Percentiles rank a stretch among this genome's conserved stretches.
Conservation (phyloP, 2,113 vertebrate species). For the Oophaga pumilio region DNA sequence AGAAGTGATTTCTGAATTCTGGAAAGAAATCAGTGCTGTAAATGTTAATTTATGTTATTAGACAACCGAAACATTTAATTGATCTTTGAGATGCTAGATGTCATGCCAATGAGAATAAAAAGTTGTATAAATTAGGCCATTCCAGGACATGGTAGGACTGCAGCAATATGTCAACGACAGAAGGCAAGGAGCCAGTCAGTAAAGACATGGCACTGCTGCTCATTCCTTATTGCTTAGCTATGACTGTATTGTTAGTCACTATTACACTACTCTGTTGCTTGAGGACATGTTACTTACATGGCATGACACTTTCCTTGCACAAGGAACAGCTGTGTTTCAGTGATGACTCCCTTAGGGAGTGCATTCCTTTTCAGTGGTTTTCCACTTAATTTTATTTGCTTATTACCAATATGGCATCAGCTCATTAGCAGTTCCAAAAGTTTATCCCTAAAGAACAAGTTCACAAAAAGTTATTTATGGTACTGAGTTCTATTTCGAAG, state of each 20-base stretch:
- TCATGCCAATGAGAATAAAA: neutral
- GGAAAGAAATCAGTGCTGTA: neutral
- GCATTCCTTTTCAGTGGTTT: slow-evolving; percentile 39
- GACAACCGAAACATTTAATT: neutral
- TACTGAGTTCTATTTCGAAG: neutral
- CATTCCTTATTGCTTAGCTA: slow-evolving; percentile 51
- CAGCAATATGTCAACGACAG: slow-evolving; percentile 60
- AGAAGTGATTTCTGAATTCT: neutral
- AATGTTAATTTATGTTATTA: neutral
- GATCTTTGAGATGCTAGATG: neutral
- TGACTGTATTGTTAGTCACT: slow-evolving; percentile 42
- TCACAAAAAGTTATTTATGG: neutral
- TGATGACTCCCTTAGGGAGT: slow-evolving; percentile 53
- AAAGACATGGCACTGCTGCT: slow-evolving; percentile 35
- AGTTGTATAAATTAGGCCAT: slow-evolving; percentile 56
- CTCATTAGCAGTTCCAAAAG: slow-evolving; percentile 11
- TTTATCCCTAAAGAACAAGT: neutral
- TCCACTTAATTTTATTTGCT: slow-evolving; percentile 30
- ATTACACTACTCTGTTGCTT: slow-evolving; percentile 60
- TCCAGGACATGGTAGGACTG: slow-evolving; percentile 64
- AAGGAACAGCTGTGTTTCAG: slow-evolving; percentile 65
- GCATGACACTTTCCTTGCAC: slow-evolving; percentile 45
- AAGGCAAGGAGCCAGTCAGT: slow-evolving; percentile 24
- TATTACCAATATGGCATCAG: slow-evolving; percentile 15
- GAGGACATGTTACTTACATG: slow-evolving; percentile 62